These are phyloP conservation scores for Drosophila colorata DNA, from an alignment of 2,888 invertebrate genomes.

Conservation along the genomic window DNA sequence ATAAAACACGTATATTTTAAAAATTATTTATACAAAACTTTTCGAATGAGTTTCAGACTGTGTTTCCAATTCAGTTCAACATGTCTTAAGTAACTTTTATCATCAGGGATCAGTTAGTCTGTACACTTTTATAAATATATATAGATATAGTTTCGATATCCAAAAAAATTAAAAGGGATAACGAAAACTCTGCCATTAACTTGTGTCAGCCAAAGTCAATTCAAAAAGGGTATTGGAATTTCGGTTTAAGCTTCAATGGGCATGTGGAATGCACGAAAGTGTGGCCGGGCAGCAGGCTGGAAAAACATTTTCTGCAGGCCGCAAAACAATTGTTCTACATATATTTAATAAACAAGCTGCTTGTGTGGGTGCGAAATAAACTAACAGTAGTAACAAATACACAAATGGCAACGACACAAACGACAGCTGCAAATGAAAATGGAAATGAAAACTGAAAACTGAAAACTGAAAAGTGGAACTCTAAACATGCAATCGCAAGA, in stretches of 20 bases:
- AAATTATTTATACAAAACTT: too few species aligned
- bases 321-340: constrained; percentile 69
- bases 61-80: too few species aligned
- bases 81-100: too few species aligned
- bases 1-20: too few species aligned
- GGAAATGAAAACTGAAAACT: constrained; percentile 32
- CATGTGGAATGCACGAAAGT: not conserved
- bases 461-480: constrained; percentile 24
- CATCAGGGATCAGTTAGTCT: too few species aligned
- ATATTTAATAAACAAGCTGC: constrained; percentile 71
- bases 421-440: constrained; percentile 39
- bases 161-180: too few species aligned
- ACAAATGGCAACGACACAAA: constrained; percentile 18
- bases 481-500: constrained; percentile 52
- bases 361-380: constrained; percentile 37
- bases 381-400: constrained; percentile 36
- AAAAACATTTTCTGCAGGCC: constrained; percentile 57
- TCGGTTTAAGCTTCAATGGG: constrained; percentile 3
- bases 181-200: too few species aligned
- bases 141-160: too few species aligned
- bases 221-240: constrained; percentile 12
- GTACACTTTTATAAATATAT: too few species aligned
- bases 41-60: too few species aligned
- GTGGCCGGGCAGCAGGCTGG: constrained; percentile 26
- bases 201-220: too few species aligned